Evolutionary conservation across 2,797 vertebrate species (phyloP), one percentile per base, ranked within the genome.

Genomic region (Myotis myotis): DNA sequence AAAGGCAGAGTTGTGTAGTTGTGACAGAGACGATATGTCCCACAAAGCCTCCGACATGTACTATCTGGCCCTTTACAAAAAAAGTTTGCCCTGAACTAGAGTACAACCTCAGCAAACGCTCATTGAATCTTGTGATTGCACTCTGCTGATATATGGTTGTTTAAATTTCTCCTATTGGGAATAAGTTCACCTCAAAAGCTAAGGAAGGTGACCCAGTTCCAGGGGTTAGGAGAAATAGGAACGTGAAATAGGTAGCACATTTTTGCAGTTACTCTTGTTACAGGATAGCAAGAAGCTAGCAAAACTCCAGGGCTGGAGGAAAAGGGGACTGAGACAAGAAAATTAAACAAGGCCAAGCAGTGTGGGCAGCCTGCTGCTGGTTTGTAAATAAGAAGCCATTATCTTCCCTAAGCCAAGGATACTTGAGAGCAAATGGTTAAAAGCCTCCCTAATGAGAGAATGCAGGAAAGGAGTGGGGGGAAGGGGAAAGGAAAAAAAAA

Each of bases 91-190:
- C 25, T 80, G 25, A 89, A 82, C 71, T 89, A 30, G 6, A 86
- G 19, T 64, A 68, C 13, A 81, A 74, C 17, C 44, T 44, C 44
- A 76, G 41, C 30, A 82, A 83, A 94, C 4, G 20, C 70, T 64
- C 79, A 76, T 36, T 78, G 72, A 70, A 72, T 60, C 51, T 93
- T 66, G 5, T 8, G 33, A 57, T 7, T 89, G 60, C 25, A 2
- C 19, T 83, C 36, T 84, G 13, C 36, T 74, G n/a, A 36, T 6
- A 87, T 28, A 57, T 0, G 47, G 8, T 82, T 80, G 7, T 25
- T 97, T 79, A 89, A 84, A 78, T 51, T 89, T 75, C 47, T 97
- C 53, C 64, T 64, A 0, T 47, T 74, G 38, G 44, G 51, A 93
- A 70, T 72, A 76, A 47, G 9, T 5, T 41, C 81, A n/a, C 20